These are phyloP conservation scores for Holacanthus passer DNA, from an alignment of 2,113 vertebrate species.

Conservation along the genomic window DNA sequence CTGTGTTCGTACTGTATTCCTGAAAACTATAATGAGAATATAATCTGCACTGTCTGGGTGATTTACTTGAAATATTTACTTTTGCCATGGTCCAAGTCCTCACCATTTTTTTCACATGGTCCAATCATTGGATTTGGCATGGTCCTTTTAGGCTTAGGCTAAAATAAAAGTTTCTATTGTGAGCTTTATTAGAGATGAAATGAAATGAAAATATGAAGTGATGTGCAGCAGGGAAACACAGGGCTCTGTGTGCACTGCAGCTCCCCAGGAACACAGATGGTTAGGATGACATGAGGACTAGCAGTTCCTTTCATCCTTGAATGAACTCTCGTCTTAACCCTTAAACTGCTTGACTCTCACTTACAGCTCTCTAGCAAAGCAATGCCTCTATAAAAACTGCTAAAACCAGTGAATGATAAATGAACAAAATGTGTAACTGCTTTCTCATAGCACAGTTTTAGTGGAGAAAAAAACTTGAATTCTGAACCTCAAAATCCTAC, in stretches of 20 bases:
- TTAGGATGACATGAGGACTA: constrained; percentile 60
- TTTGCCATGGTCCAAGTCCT: constrained; percentile 22
- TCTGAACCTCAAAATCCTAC: neutral
- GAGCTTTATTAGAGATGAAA: constrained; percentile 43
- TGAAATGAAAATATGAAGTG: constrained; percentile 49
- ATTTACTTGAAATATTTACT: constrained; percentile 30
- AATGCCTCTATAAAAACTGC: neutral
- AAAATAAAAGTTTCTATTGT: constrained; percentile 34
- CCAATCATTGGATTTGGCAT: constrained; percentile 40
- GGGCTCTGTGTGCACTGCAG: constrained; percentile 42
- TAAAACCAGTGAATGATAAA: neutral
- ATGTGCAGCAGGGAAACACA: constrained; percentile 31
- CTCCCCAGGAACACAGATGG: constrained; percentile 50
- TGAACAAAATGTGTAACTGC: neutral
- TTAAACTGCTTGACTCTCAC: constrained; percentile 22
- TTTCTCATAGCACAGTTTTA: neutral
- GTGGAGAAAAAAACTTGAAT: neutral
- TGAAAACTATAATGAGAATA: constrained; percentile 10
- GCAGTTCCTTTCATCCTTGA: constrained; percentile 47
- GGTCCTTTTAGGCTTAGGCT: constrained; percentile 27
- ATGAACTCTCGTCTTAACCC: constrained; percentile 34
- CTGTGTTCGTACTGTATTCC: constrained; percentile 7
- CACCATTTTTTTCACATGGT: constrained; percentile 35
- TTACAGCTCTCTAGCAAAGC: no score
- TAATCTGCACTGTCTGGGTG: constrained; percentile 15